phyloP scores from a whole-genome alignment of 2,797 vertebrate genomes.

The Spondyliosoma cantharus region DNA sequence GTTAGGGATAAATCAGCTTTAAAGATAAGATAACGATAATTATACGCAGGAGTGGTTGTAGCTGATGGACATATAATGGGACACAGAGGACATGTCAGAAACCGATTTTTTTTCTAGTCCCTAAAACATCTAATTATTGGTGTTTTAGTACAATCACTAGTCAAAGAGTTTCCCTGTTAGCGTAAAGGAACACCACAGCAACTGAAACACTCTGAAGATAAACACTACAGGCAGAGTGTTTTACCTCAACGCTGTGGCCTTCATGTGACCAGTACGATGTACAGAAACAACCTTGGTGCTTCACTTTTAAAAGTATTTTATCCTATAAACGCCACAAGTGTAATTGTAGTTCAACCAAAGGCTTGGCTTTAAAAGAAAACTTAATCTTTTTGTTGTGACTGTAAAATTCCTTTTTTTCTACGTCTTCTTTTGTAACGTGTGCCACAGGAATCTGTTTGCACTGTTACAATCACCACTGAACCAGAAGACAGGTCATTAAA shows the following conservation, averaged over 20 bases:
- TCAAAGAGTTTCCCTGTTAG: conserved; percentile 29
- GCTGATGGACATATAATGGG: conserved; percentile 30
- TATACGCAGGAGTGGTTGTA: conserved; percentile 32
- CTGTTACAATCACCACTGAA: conserved; percentile 9
- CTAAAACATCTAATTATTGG: conserved; percentile 22
- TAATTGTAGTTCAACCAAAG: conserved; percentile 55
- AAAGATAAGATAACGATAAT: conserved; percentile 44
- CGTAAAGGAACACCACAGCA: conserved; percentile 15
- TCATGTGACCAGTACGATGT: conserved; percentile 7
- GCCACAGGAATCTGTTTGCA: conserved; percentile 46
- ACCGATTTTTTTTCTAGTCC: conserved; percentile 6
- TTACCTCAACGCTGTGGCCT: conserved; percentile 52
- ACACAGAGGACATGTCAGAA: conserved; percentile 31
- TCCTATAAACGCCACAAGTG: conserved; percentile 32
- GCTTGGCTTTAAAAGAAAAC: conserved; percentile 27
- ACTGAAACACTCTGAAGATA: conserved; percentile 17
- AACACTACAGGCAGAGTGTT: conserved; percentile 11
- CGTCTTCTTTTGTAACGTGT: conserved; percentile 44
- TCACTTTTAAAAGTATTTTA: conserved; percentile 30
- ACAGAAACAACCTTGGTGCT: conserved; percentile 37
- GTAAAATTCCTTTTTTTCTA: conserved; percentile 33
- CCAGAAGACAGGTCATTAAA: conserved; percentile 40
- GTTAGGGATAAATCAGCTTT: conserved; percentile 51
- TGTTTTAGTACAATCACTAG: conserved; percentile 30
- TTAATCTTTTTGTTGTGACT: conserved; percentile 28